Conservation (phyloP, 2,888 invertebrate species). For the Euplagia quadripunctaria region DNA sequence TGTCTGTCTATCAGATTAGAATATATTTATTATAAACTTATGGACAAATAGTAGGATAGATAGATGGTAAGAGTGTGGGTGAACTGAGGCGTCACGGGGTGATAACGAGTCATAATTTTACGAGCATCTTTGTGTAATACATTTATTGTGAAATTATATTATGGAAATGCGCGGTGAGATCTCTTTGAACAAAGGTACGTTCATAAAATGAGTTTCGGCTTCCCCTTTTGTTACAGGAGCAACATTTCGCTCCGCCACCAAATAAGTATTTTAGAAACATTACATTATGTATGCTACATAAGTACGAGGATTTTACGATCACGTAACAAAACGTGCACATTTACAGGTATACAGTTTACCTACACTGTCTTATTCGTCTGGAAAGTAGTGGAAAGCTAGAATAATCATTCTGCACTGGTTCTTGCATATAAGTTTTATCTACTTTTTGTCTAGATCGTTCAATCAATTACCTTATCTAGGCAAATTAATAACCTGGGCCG, state of each 20-base stretch:
- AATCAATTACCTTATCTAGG: too few species aligned
- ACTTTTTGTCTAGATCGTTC: background rate
- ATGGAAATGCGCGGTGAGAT: constrained; percentile 61
- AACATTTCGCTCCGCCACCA: constrained; percentile 42
- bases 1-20: background rate
- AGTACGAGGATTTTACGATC: background rate
- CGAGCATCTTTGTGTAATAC: constrained; percentile 51
- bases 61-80: constrained; percentile 10
- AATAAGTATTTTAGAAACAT: constrained; percentile 25
- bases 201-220: constrained; percentile 57
- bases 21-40: background rate
- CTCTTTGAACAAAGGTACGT: constrained; percentile 45
- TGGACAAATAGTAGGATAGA: too few species aligned
- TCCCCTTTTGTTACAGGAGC: constrained; percentile 53
- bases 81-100: constrained; percentile 49
- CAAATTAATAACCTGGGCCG: too few species aligned
- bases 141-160: constrained; percentile 47
- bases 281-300: background rate
- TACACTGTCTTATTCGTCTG: background rate
- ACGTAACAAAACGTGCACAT: background rate
- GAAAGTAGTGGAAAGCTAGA: background rate
- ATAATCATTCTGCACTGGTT: background rate
- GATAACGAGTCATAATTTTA: constrained; percentile 64
- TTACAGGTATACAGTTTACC: background rate
- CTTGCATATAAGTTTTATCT: background rate